These are phyloP conservation scores for Neosilurus hyrtlii DNA, from an alignment of 2,797 vertebrate species.

Conservation along the genomic window DNA sequence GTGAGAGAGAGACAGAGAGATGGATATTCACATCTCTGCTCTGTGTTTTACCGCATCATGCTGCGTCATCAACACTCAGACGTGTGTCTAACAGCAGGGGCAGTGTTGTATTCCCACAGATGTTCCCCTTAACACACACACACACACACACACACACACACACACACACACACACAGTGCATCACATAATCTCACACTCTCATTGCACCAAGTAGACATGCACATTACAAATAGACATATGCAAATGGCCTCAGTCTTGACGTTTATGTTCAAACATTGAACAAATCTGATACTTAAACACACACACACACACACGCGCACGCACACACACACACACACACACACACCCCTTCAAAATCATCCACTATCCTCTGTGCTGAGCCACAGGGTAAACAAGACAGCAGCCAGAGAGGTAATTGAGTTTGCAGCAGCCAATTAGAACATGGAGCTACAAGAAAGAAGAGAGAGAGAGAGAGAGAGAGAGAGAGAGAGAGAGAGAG, in stretches of 20 bases:
- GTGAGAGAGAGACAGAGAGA: too few relatives aligned
- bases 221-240: neutral
- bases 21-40: neutral
- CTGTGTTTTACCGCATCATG: constrained; percentile 1
- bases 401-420: constrained; percentile 9
- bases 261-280: neutral
- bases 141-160: constrained; percentile 3
- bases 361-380: neutral
- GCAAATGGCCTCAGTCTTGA: neutral
- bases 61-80: neutral
- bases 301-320: constrained; percentile 26
- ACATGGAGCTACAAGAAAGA: neutral
- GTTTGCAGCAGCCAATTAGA: constrained; percentile 8
- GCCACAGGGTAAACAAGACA: neutral
- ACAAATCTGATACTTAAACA: constrained; percentile 11
- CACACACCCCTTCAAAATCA: constrained; percentile 9
- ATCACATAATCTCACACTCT: neutral
- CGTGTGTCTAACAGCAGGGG: neutral
- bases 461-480: neutral
- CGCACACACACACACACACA: constrained; percentile 19
- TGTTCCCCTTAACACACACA: neutral
- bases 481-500: neutral
- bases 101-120: constrained; percentile 4
- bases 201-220: neutral
- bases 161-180: neutral